Base-by-base conservation (phyloP, 2,113 vertebrate genomes). In the Maccullochella peelii region DNA sequence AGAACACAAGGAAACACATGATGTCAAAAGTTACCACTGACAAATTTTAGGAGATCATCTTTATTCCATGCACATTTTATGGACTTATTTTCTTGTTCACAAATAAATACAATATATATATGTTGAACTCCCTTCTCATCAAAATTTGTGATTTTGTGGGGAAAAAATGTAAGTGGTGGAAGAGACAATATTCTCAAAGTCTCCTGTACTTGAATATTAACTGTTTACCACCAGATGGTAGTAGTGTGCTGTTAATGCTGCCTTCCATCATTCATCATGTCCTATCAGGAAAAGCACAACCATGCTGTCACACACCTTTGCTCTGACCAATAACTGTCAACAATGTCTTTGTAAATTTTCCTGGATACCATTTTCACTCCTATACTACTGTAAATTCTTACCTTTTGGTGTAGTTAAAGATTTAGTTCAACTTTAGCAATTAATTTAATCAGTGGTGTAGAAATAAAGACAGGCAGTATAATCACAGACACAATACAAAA, bases 1-100 rank as follows among this genome's bases (percentile, higher is more conserved):
- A 93, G 40, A 96, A 96, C 82, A 94, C 95, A 2, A 96, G 87
- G 82, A 96, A 95, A 89, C 92, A 94, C 74, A 16, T 96, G 12
- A 94, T 95, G 90, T 89, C 88, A 10, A 94, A 89, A 90, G 23
- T 8, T 63, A 21, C 42, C 18, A 38, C 40, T 4, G 69, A 55
- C 1, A 92, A 36, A 82, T 84, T 77, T 83, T 93, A 89, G 72
- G 18, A 49, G 16, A 18, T 59, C 10, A 25, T 63, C 1, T 80
- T 55, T 6, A n/a, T 65, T 57, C 0, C 27, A 36, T 57, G 8
- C 11, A n/a, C 0, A 23, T 52, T 62, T 55, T 59, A 58, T 58
- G 23, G 6, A 33, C 0, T 62, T 54, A 0, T 55, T 65, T 42
- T 2, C 15, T 42, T 40, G 73, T 20, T 14, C 3, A 4, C 7